Evolutionary conservation across 2,888 invertebrate species (phyloP).

Genomic region (Thymelicus lineola): DNA sequence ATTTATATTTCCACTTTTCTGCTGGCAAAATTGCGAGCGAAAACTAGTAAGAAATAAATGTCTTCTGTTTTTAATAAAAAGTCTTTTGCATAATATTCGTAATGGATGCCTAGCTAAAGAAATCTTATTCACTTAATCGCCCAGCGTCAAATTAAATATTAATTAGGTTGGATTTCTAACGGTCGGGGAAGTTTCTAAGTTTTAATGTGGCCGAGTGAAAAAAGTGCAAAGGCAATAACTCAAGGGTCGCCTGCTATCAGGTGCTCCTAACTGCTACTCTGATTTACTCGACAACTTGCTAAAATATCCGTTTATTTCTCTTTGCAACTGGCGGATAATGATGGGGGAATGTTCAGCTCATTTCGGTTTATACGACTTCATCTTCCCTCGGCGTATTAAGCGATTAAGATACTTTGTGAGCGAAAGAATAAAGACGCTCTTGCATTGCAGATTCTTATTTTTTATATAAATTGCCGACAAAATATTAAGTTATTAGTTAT

Average conservation of each 20-base stretch:
- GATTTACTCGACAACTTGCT: conserved; percentile 53
- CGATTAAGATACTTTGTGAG: conserved; percentile 4
- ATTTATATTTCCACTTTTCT: too few species aligned
- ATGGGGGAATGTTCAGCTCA: conserved; percentile 17
- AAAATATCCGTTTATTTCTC: conserved; percentile 38
- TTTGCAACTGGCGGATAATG: conserved; percentile 33
- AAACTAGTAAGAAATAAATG: too few species aligned
- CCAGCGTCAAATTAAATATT: conserved; percentile 36
- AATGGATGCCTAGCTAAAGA: too few species aligned
- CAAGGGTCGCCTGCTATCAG: conserved; percentile 50
- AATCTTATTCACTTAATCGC: conserved; percentile 30
- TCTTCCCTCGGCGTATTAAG: conserved; percentile 1
- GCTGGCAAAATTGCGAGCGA: too few species aligned
- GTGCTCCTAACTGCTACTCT: conserved; percentile 51
- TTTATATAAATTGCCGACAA: too few species aligned
- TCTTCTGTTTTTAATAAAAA: too few species aligned
- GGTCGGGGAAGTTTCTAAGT: conserved; percentile 26
- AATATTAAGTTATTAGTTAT: too few species aligned
- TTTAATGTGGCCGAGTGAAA: conserved; percentile 40
- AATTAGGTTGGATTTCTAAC: conserved; percentile 29
- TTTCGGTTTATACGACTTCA: conserved; percentile 24
- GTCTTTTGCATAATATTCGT: too few species aligned
- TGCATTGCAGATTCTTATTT: neutral
- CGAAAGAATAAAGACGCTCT: neutral
- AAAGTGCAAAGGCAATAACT: conserved; percentile 51